Base-by-base conservation (phyloP, 2,113 vertebrate genomes). In the Saguinus midas region DNA sequence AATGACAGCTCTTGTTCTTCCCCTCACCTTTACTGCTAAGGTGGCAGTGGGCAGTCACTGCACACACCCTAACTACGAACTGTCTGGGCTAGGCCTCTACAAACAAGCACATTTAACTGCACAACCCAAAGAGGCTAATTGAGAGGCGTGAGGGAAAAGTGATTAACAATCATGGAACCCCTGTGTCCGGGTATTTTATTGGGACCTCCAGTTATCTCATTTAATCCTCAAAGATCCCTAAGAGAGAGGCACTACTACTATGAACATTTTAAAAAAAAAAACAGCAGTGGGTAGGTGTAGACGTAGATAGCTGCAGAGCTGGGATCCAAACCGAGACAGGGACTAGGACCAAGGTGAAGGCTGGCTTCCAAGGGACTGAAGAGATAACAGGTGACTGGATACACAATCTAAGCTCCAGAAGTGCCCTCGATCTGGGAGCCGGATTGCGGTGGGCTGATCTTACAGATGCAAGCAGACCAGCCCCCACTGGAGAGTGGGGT, bases 401-500 rank as follows among this genome's bases (percentile, higher is more conserved):
- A 50, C 13, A 52, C 73, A 82, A 35, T 20, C 89, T 9, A n/a
- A 25, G 16, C 48, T 84, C 27, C 25, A 32, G 3, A 37, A n/a
- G 37, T 14, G 8, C 32, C 50, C 23, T 72, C 80, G 17, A 32
- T 35, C 17, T 85, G 79, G 85, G 32, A 72, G 43, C 1, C 21
- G 35, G 32, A 3, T 12, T 50, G 16, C 20, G n/a, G 48, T 29
- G 4, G 21, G 64, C 6, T 1, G 58, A 35, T 35, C 50, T n/a
- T 52, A 52, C 14, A 35, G 70, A 18, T 9, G 32, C 40, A 80
- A 37, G 58, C 43, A 13, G 25, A 35, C n/a, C 8, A 27, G 4
- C 5, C 4, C 27, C 35, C 0, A 0, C 3, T 6, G 20, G 45
- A 21, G 70, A 70, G 16, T 21, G 6, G 37, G 21, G 48, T 3